A percentile compares a stretch with the other conserved stretches of the same genome.
Conservation (phyloP, 2,113 vertebrate genomes). For the Sakesphorus luctuosus region DNA sequence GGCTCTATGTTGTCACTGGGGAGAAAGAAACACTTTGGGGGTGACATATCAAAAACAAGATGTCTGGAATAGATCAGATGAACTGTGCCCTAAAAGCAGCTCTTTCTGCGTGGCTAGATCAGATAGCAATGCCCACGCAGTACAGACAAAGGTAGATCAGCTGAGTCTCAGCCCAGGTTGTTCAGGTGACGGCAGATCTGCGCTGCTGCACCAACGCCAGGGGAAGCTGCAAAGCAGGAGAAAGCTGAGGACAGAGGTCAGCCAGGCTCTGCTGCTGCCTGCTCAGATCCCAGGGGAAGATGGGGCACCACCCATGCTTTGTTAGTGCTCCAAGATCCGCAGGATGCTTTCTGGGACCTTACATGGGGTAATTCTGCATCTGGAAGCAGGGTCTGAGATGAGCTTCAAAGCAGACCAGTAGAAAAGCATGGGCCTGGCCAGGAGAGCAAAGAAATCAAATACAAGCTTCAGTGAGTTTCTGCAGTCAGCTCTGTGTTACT, state of each 20-base stretch:
- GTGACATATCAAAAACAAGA: neutral
- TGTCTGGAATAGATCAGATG: neutral
- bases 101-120: neutral
- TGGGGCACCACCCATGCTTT: fast-evolving
- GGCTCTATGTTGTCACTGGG: neutral
- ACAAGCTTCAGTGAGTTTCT: neutral
- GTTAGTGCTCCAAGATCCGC: neutral
- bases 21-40: neutral
- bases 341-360: neutral
- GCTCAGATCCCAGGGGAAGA: neutral
- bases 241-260: fast-evolving
- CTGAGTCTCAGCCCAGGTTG: neutral
- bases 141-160: neutral
- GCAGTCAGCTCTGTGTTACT: neutral
- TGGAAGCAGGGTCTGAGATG: neutral
- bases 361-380: neutral
- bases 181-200: neutral
- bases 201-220: fast-evolving
- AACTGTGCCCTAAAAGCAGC: neutral
- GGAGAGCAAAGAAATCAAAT: neutral
- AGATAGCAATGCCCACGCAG: neutral
- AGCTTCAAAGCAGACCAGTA: neutral
- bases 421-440: neutral
- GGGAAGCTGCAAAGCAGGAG: neutral
- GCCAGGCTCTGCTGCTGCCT: neutral